Conservation (phyloP, 2,797 vertebrate genomes). For the Amblyopsis hoosieri region DNA sequence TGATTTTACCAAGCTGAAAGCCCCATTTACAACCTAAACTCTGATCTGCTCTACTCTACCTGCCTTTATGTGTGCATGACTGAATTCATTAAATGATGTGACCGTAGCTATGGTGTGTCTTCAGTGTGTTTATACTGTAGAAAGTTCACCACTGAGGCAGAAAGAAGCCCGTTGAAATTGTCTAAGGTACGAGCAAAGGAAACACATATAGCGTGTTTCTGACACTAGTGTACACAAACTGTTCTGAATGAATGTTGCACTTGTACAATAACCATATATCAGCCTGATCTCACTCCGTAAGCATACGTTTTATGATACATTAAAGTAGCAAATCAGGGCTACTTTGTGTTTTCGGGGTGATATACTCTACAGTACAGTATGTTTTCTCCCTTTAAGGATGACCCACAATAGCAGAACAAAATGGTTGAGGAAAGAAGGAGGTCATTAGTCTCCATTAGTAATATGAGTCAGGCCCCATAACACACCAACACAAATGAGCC, state of each 20-base stretch:
- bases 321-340: too few species aligned
- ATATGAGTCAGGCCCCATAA: background rate
- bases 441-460: constrained; percentile 4
- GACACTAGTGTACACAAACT: too few species aligned
- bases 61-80: constrained; percentile 1
- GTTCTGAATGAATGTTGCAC: too few species aligned
- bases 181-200: too few species aligned
- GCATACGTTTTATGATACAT: too few species aligned
- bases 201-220: too few species aligned
- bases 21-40: constrained; percentile 44
- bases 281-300: too few species aligned
- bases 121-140: background rate
- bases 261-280: too few species aligned
- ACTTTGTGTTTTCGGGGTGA: too few species aligned
- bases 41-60: background rate
- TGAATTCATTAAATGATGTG: background rate
- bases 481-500: constrained; percentile 10
- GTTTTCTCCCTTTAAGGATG: constrained; percentile 5
- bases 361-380: too few species aligned
- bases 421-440: constrained; percentile 5
- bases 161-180: too few species aligned
- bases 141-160: too few species aligned
- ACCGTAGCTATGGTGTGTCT: constrained; percentile 3
- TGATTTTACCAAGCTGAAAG: constrained; percentile 18
- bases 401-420: constrained; percentile 4